Evolutionary conservation across 2,888 invertebrate species (phyloP).

Genomic region (Epirrita christyi): DNA sequence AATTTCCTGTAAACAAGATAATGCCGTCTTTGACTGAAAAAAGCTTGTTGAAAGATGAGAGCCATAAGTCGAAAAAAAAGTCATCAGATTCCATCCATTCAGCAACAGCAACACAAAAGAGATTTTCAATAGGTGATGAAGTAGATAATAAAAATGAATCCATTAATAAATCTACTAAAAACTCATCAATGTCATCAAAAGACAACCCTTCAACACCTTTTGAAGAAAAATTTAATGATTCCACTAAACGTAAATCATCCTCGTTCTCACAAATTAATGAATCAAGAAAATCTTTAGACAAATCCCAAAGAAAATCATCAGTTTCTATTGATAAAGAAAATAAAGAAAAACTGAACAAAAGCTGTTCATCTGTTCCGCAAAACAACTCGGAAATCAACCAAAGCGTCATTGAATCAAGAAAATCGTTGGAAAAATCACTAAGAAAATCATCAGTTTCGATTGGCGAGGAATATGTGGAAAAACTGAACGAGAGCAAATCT

Average conservation of each 20-base stretch:
- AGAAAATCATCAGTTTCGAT: constrained; percentile 1
- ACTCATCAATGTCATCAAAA: neutral
- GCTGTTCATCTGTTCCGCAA: constrained; percentile 21
- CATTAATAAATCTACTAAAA: constrained; percentile 6
- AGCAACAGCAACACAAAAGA: constrained; percentile 32
- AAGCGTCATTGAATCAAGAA: constrained; percentile 10
- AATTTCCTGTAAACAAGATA: constrained; percentile 14
- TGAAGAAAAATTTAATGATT: constrained; percentile 9
- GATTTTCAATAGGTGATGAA: constrained; percentile 20
- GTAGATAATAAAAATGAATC: constrained; percentile 18
- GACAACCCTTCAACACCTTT: neutral
- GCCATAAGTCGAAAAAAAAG: constrained; percentile 38
- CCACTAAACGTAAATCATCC: constrained; percentile 8
- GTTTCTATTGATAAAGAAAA: constrained; percentile 2
- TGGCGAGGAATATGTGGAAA: constrained; percentile 7
- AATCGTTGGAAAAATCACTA: neutral
- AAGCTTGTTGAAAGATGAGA: constrained; percentile 22
- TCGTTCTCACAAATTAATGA: constrained; percentile 13
- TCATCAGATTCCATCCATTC: constrained; percentile 38
- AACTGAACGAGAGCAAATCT: constrained; percentile 29
- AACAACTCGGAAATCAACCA: constrained; percentile 9
- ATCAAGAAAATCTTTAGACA: constrained; percentile 6
- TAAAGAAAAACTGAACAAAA: constrained; percentile 16
- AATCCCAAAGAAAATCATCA: neutral
- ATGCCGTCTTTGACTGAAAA: constrained; percentile 18